Base-by-base conservation (phyloP, 2,113 vertebrate species). In the Coptodon bakossiorum region DNA sequence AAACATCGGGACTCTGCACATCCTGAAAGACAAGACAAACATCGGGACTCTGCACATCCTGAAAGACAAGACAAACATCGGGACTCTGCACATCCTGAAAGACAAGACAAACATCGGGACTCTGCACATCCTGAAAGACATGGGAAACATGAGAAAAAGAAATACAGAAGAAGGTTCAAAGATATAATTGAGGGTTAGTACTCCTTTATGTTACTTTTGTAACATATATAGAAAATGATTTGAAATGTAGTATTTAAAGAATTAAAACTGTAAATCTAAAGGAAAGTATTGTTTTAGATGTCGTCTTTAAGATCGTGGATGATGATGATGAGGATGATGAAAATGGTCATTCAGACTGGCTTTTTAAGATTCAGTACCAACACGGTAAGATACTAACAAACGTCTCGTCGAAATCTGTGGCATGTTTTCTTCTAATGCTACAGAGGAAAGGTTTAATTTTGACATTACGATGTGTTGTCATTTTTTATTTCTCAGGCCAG, bases 301-400 rank as follows among this genome's bases (percentile, higher is more conserved):
- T 9, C 3, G 78, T 92, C 88, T 96, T 92, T 80, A 27, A 71
- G 34, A 85, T 85, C 0, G 14, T 4, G n/a, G 11, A 9, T 29
- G 73, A 93, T 2, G 94, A 96, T 10, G 94, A 95, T 1, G 95
- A 95, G 2, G 93, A 95, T 2, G 93, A 94, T 2, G 17, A 84
- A 2, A 7, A 56, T 1, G 3, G 3, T 22, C 16, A 63, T 63
- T 38, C 4, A 3, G 91, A 95, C 2, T 97, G 96, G 96, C 61
- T 97, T 57, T 86, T 50, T 81, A 82, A 96, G 0, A 89, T 97
- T 85, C 93, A 94, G 36, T 87, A 91, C 5, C 86, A 24, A 45
- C n/a, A 59, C 5, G 96, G 96, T 96, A 76, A 93, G 86, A 66
- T 17, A 3, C 24, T 14, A 38, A 76, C 16, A 24, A 34, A 43